Conservation (phyloP, 2,888 invertebrate species). For the Pseudococcus longispinus region DNA sequence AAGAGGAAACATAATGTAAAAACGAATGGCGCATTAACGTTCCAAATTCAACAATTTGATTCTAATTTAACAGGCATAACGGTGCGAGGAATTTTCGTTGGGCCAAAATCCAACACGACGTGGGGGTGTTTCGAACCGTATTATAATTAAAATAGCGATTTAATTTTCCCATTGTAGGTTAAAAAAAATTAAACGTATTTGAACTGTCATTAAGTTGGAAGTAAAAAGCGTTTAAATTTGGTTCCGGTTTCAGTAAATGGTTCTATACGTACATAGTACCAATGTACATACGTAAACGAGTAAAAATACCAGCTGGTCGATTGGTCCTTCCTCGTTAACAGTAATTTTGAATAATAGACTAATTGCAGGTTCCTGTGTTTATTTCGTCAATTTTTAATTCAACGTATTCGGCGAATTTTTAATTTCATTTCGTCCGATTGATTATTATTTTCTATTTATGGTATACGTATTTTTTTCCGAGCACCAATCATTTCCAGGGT, state of each 20-base stretch:
- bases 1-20: neutral
- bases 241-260: conserved; percentile 47
- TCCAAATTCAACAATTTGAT: neutral
- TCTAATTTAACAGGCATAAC: neutral
- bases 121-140: neutral
- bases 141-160: neutral
- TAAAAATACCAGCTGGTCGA: conserved; percentile 19
- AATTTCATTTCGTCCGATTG: neutral
- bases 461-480: neutral
- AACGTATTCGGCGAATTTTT: conserved; percentile 1
- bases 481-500: neutral
- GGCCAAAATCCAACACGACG: neutral
- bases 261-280: neutral
- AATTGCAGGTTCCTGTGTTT: conserved; percentile 32
- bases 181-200: conserved; percentile 24
- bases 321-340: conserved; percentile 29
- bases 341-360: conserved; percentile 31
- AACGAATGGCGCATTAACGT: neutral
- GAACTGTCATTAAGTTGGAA: conserved; percentile 12
- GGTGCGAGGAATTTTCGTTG: neutral
- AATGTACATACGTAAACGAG: neutral
- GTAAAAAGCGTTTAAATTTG: conserved; percentile 47
- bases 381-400: conserved; percentile 10
- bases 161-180: neutral
- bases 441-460: neutral